Evolutionary conservation across 1,140 invertebrate genomes (phyloP).

Genomic region (Subanguina moxae): DNA sequence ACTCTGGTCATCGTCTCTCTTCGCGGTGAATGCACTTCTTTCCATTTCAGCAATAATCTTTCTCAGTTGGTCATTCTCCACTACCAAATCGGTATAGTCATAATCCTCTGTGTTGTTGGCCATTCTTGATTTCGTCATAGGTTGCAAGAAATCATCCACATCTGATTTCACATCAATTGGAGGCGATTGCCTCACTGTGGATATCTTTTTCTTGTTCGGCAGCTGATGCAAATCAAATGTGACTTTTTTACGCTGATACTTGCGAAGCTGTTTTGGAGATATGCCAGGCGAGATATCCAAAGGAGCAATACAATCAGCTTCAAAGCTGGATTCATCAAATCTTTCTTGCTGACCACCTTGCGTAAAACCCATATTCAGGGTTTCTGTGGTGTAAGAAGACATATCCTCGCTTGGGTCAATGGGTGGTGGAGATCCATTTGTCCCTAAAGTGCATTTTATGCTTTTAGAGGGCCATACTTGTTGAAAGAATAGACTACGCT

Average conservation of each 20-base stretch:
- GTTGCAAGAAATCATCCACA: neutral
- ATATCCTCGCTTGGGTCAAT: constrained; percentile 41
- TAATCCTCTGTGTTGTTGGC: constrained; percentile 4
- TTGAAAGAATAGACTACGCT: neutral
- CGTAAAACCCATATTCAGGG: neutral
- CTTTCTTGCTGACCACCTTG: constrained; percentile 4
- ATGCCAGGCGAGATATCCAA: constrained; percentile 4
- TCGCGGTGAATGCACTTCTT: neutral
- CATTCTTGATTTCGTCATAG: constrained; percentile 9
- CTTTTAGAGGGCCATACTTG: neutral
- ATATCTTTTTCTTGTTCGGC: neutral
- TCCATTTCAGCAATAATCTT: constrained; percentile 48
- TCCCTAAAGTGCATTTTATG: neutral
- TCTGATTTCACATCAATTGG: neutral
- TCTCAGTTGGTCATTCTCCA: constrained; percentile 48
- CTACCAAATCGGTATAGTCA: constrained; percentile 39
- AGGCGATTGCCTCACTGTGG: neutral
- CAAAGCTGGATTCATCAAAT: neutral
- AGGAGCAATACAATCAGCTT: neutral
- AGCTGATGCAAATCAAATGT: constrained; percentile 42
- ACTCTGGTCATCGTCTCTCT: constrained; percentile 8
- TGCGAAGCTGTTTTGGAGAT: constrained; percentile 5
- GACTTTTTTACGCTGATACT: constrained; percentile 40
- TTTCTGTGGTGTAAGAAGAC: constrained; percentile 47
- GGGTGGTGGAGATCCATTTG: constrained; percentile 38